Conservation (phyloP, 2,797 vertebrate species). For the Hylomyscus alleni region DNA sequence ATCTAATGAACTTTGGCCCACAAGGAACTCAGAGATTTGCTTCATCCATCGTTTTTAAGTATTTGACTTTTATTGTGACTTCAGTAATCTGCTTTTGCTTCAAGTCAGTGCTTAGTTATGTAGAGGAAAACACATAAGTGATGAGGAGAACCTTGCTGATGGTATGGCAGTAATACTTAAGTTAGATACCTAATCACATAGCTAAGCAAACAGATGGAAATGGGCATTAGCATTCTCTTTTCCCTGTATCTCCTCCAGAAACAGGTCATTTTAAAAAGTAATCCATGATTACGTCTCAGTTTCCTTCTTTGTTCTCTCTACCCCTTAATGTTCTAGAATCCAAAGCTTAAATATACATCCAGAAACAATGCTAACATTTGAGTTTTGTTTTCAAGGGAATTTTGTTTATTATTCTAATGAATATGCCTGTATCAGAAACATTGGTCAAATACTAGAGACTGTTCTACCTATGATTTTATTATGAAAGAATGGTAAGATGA, state of each 20-base stretch:
- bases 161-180: neutral
- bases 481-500: neutral
- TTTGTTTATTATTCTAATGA: neutral
- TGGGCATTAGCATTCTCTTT: neutral
- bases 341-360: neutral
- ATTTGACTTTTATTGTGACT: neutral
- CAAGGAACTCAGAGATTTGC: too few species aligned
- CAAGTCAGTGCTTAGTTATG: neutral
- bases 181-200: neutral
- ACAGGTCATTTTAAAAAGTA: neutral
- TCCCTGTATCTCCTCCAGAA: neutral
- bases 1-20: too few species aligned
- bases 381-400: neutral
- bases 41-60: too few species aligned
- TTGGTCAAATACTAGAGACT: neutral
- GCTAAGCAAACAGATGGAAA: neutral
- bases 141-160: neutral
- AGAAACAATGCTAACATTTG: neutral
- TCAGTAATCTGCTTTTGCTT: neutral
- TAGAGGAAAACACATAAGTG: neutral
- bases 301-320: neutral
- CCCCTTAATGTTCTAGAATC: neutral
- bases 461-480: neutral
- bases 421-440: neutral
- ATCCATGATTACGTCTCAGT: neutral